Conservation (phyloP, 2,113 vertebrate genomes). For the Anseranas semipalmata region DNA sequence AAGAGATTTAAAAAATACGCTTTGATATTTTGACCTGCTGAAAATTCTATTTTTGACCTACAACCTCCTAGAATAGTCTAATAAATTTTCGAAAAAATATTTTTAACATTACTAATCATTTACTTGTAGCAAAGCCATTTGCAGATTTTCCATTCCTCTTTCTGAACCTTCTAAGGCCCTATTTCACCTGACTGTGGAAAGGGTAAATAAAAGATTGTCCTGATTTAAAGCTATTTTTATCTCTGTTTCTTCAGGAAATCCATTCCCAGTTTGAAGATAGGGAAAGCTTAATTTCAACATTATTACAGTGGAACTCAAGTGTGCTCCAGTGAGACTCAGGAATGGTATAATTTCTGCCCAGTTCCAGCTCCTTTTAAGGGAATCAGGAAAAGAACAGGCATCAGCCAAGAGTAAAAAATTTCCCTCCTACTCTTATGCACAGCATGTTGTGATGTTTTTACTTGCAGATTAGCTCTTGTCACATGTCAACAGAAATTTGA, state of each 20-base stretch:
- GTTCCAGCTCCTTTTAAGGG: background rate
- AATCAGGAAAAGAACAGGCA: background rate
- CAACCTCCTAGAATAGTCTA: background rate
- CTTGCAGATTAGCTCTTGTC: background rate
- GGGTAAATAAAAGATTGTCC: background rate
- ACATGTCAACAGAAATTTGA: background rate
- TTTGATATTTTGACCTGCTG: background rate
- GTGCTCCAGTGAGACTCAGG: background rate
- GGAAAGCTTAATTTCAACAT: background rate
- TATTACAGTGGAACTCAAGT: background rate
- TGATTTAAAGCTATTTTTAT: background rate
- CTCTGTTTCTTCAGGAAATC: background rate
- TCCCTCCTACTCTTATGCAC: background rate
- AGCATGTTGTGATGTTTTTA: background rate
- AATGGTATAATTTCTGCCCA: background rate
- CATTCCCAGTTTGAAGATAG: background rate
- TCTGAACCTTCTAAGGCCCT: background rate
- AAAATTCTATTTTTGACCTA: slow-evolving; percentile 3
- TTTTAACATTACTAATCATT: background rate
- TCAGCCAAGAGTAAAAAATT: background rate
- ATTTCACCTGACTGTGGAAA: background rate
- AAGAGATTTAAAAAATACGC: background rate
- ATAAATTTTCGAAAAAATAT: background rate
- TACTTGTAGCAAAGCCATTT: background rate
- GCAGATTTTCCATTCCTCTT: background rate